Conservation (phyloP, 2,888 invertebrate species). For the Panzeria rudis region DNA sequence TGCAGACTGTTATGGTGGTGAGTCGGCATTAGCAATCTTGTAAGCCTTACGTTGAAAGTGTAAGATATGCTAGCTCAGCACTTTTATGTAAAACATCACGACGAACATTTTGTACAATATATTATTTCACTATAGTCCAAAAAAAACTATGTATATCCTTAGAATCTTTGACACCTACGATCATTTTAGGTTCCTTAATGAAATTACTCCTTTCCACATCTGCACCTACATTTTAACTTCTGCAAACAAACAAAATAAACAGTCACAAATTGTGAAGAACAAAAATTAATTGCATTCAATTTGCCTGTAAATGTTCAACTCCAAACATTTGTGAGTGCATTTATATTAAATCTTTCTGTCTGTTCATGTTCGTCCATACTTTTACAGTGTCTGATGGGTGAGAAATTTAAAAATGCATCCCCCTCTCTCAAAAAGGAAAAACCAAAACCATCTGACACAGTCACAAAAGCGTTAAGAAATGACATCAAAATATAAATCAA, state of each 20-base stretch:
- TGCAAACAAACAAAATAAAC: constrained; percentile 2
- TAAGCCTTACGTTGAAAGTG: too few relatives aligned
- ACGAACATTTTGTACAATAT: too few relatives aligned
- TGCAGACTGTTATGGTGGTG: too few relatives aligned
- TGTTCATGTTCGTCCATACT: not conserved
- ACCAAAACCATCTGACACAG: not conserved
- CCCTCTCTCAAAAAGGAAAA: not conserved
- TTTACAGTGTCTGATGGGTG: constrained; percentile 43
- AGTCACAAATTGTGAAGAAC: constrained; percentile 60
- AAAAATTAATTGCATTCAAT: constrained; percentile 70
- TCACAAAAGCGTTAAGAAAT: constrained; percentile 42
- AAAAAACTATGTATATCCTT: too few relatives aligned
- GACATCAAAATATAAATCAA: constrained; percentile 62
- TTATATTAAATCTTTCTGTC: not conserved
- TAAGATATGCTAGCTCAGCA: too few relatives aligned
- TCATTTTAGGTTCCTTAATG: not conserved
- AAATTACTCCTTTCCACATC: not conserved
- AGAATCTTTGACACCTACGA: too few relatives aligned
- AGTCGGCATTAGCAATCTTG: too few relatives aligned
- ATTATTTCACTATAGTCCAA: too few relatives aligned
- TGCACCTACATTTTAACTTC: constrained; percentile 8
- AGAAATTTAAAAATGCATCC: constrained; percentile 42
- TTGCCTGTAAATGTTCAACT: constrained; percentile 59
- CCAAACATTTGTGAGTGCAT: constrained; percentile 24
- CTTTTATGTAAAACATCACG: too few relatives aligned